A percentile compares a stretch with the other conserved stretches of the same genome.
Evolutionary conservation across 2,113 vertebrate species (phyloP).

Genomic region (Atherinomorus stipes): DNA sequence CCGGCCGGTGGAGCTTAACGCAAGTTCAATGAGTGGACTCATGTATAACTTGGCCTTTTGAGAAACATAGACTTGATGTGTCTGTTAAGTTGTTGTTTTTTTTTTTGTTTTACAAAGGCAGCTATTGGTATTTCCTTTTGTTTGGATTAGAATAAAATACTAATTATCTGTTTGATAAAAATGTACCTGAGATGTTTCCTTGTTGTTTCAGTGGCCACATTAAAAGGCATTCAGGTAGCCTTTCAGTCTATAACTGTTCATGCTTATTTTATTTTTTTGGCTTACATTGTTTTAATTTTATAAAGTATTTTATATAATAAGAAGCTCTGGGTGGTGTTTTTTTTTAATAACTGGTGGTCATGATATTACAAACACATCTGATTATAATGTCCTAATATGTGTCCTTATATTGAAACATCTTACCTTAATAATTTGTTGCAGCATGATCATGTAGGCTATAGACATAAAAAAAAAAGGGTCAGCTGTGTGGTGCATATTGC

Average conservation of each 20-base stretch:
- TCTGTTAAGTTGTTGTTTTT: constrained; percentile 43
- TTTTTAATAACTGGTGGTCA: too few relatives aligned
- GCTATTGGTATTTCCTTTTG: constrained; percentile 12
- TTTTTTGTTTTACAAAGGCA: constrained; percentile 1
- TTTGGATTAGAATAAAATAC: constrained; percentile 19
- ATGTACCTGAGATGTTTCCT: neutral
- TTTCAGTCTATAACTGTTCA: too few relatives aligned
- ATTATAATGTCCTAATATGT: neutral
- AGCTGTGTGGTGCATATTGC: neutral
- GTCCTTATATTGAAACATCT: neutral
- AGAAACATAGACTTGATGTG: constrained; percentile 56
- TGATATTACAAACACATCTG: neutral
- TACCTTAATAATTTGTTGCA: fast-evolving
- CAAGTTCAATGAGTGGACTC: constrained; percentile 54
- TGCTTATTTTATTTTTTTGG: too few relatives aligned
- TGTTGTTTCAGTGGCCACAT: neutral
- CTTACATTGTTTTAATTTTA: too few relatives aligned
- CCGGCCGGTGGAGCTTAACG: constrained; percentile 36
- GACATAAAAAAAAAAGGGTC: neutral
- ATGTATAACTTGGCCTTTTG: constrained; percentile 59
- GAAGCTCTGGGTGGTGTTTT: too few relatives aligned
- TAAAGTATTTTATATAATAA: too few relatives aligned
- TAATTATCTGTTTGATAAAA: neutral
- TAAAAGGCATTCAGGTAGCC: too few relatives aligned
- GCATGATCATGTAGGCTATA: neutral